Base-by-base conservation (phyloP, 2,797 vertebrate genomes). In the Crenuchus spilurus region DNA sequence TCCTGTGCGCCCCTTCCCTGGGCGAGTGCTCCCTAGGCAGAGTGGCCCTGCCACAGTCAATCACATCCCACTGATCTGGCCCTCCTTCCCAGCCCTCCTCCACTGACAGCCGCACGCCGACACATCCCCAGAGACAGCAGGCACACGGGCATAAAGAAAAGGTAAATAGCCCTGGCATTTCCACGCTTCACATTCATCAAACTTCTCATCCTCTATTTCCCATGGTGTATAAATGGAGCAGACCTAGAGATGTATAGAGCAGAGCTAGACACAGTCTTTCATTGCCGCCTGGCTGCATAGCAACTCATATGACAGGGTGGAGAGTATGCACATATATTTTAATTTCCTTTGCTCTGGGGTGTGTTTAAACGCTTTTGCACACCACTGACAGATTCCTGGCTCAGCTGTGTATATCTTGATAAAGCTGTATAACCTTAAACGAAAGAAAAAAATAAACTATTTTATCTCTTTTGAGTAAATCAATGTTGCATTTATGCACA, bases 291-390 rank as follows among this genome's bases (percentile, higher is more conserved):
- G 76, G 84, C 76, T 85, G 77, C 66, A 88, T 82, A 85, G 78
- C 82, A 86, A 82, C 78, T 84, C 84, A 82, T 28, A 78, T 64
- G 42, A 82, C 73, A 58, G 73, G 73, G 79, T 72, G 58, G 72
- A 81, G 69, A 87, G 88, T 85, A 89, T 88, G 82, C 84, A 88
- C 81, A 88, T 81, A 85, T 64, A 85, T 85, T 87, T 80, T 76
- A 78, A 87, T 88, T 90, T 85, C 65, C 57, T 44, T 28, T 69
- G 57, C 66, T 63, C 30, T 28, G 26, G 52, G 41, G 37, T 57
- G 51, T 4, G 2, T 48, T 58, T 30, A 28, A 57, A 58, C 33
- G 9, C 9, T 39, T 46, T 5, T 67, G 4, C 51, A 66, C 51
- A 48, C 13, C 18, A 31, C 62, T 48, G 52, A 60, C 41, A 28